Evolutionary conservation across 1,140 invertebrate genomes (phyloP), one percentile per base, ranked within the genome.

Genomic region (Trinorchestia longiramus): DNA sequence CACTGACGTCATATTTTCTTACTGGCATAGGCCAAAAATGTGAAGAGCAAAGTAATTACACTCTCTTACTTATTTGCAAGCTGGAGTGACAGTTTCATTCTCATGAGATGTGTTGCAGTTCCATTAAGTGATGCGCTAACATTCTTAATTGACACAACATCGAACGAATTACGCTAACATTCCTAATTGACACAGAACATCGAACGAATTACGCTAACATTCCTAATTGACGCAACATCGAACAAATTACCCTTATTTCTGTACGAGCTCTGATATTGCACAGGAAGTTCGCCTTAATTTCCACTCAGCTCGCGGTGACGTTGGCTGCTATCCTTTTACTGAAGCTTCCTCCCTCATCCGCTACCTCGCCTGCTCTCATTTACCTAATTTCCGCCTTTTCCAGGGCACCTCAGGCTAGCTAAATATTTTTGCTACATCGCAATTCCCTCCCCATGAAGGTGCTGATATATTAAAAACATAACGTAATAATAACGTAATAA

Each of bases 361-460:
- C 92, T 40, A 0, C 36, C 43, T 23, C 92, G 92, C 40, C 92
- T 11, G 41, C 43, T 94, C 92, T 45, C 92, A 94, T 94, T 94
- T 94, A 94, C 92, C 40, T 94, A 94, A 94, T 94, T 94, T 94
- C 92, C 92, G 92, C 92, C 92, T 43, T 45, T 43, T 41, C 88
- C 43, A 43, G 88, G 88, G 43, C 43, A 90, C 88, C 88, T 41
- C 41, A 90, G 88, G 36, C 62, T 1, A 77, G 62, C 11, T 28
- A 23, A 3, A 77, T 1, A 36, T 36, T 77, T 77, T 77, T 77
- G 15, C 62, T 23, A 36, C 62, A 28, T 23, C 15, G 28, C 36
- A 3, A 77, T 11, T 3, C 28, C 28, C 62, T 77, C 62, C 8
- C 1, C 62, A 77, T 15, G 62, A 77, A 53, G 19, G 47, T 77